These are phyloP conservation scores for Pelodytes ibericus DNA, from an alignment of 2,797 vertebrate genomes.

Conservation along the genomic window DNA sequence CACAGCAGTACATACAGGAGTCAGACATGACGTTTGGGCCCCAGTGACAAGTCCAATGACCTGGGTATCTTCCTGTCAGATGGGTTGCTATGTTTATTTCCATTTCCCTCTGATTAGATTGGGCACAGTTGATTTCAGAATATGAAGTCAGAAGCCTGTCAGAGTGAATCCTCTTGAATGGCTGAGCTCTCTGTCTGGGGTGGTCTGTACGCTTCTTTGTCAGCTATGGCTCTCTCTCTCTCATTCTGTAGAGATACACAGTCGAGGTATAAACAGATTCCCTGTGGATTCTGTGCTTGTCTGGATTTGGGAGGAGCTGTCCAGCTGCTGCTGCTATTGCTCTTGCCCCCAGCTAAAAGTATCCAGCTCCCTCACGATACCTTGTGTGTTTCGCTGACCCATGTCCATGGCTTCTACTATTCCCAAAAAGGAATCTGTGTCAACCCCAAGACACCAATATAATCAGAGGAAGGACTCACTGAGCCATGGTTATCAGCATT, in stretches of 20 bases:
- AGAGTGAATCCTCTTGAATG: slow-evolving; percentile 11
- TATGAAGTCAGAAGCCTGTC: slow-evolving; percentile 11
- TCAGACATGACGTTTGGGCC: too few species aligned
- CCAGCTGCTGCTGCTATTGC: slow-evolving; percentile 18
- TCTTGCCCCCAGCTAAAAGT: neutral
- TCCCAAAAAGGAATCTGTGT: too few species aligned
- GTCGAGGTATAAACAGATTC: neutral
- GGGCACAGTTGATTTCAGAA: slow-evolving; percentile 3
- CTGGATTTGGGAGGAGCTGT: slow-evolving; percentile 27
- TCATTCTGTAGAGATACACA: neutral
- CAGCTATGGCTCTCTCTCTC: neutral
- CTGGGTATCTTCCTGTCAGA: neutral
- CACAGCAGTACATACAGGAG: too few species aligned
- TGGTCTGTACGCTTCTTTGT: neutral
- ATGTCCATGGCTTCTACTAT: too few species aligned
- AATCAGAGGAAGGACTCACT: too few species aligned
- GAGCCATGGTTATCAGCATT: too few species aligned
- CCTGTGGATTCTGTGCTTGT: slow-evolving; percentile 10
- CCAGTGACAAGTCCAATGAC: too few species aligned
- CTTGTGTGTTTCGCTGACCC: too few species aligned
- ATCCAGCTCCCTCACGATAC: neutral
- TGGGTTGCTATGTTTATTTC: too few species aligned
- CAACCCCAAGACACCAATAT: too few species aligned
- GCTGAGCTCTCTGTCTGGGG: neutral
- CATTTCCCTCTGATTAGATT: neutral